Evolutionary conservation across 2,113 vertebrate genomes (phyloP), one percentile per base, ranked within the genome.

Genomic region (Egretta garzetta): DNA sequence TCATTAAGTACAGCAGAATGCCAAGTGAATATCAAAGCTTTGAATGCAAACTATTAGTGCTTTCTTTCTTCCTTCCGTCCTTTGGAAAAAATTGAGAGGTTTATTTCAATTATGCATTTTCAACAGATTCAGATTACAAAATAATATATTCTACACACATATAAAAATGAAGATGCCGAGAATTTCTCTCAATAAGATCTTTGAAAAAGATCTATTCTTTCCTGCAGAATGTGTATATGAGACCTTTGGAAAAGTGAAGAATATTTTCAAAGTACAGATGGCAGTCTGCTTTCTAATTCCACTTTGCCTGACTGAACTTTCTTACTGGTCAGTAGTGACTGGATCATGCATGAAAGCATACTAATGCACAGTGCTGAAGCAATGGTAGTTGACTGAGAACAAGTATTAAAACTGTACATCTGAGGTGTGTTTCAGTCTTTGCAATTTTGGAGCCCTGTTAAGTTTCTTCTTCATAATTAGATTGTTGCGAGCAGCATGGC

Each of bases 1-100:
- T 93, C 92, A 89, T 96, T 98, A 96, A 96, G 52, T 86, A 71
- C 81, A 94, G 64, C 55, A 93, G 96, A 94, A 96, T 96, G 97
- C 97, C 96, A 97, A 97, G 90, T 84, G 53, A 81, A 55, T 96
- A 97, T 98, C 96, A 97, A 96, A 97, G 92, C 79, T 83, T 53
- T 92, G 80, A 95, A 77, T 87, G 76, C 88, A 94, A 52, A 76
- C 94, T 90, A 95, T 94, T 98, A 91, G 73, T 91, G 92, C 94
- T 75, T 96, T 88, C 41, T 86, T 80, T 93, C n/a, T 58, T 91
- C 45, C 59, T 91, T 92, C 45, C 45, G 80, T 79, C 41, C 71
- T 83, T 86, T 80, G 58, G 39, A 77, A 91, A 95, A 94, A 77
- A 43, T 4, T 5, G 37, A 86, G 39, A 88, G 41, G 35, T 94